Percentiles rank a stretch among this genome's conserved stretches.
Evolutionary conservation across 2,797 vertebrate genomes (phyloP).

Genomic region (Microctenopoma steveboyesi): DNA sequence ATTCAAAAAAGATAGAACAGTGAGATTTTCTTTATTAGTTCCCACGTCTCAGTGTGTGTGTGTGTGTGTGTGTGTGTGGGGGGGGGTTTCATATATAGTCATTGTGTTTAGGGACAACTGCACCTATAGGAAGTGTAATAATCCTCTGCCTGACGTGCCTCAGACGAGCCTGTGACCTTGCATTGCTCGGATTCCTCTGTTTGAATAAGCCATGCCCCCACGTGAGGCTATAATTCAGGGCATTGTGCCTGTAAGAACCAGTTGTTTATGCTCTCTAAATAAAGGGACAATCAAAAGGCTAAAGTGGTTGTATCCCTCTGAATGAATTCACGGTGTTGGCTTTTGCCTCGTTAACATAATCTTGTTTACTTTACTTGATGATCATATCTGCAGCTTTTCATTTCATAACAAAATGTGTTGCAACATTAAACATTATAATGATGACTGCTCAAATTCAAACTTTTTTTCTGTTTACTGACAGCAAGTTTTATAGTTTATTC

Average conservation of each 20-base stretch:
- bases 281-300: slow-evolving; percentile 22
- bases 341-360: slow-evolving; percentile 6
- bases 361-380: slow-evolving; percentile 2
- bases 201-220: slow-evolving; percentile 69
- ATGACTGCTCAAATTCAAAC: slow-evolving; percentile 5
- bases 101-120: slow-evolving; percentile 51
- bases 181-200: slow-evolving; percentile 78
- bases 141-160: slow-evolving; percentile 62
- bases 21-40: neutral
- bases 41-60: neutral
- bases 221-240: slow-evolving; percentile 59
- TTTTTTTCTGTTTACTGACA: slow-evolving; percentile 16
- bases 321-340: neutral
- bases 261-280: slow-evolving; percentile 18
- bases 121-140: slow-evolving; percentile 63
- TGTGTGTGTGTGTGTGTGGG: neutral
- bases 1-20: neutral
- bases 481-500: slow-evolving; percentile 14
- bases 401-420: slow-evolving; percentile 40
- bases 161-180: slow-evolving; percentile 69
- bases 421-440: slow-evolving; percentile 16
- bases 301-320: neutral
- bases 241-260: slow-evolving; percentile 29
- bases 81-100: slow-evolving; percentile 23
- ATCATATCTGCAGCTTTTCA: slow-evolving; percentile 34